Conservation (phyloP, 2,888 invertebrate genomes). For the Linnaemya tessellans region DNA sequence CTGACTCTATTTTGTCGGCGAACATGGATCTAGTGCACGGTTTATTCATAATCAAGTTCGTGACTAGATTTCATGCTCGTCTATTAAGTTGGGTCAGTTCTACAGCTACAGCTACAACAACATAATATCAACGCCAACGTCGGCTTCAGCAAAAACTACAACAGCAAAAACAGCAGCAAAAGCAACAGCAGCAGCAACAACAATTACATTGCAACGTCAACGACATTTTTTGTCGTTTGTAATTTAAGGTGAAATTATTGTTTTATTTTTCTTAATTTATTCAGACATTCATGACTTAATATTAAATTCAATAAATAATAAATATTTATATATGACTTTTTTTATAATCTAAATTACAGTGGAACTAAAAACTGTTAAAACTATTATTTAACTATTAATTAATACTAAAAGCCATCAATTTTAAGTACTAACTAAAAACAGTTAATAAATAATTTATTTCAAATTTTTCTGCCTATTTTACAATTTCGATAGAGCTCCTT, state of each 20-base stretch:
- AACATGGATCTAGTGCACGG: slow-evolving; percentile 84
- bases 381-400: background rate
- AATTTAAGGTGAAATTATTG: slow-evolving; percentile 60
- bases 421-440: no score
- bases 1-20: slow-evolving; percentile 84
- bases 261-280: slow-evolving; percentile 38
- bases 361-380: background rate
- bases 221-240: slow-evolving; percentile 32
- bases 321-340: background rate
- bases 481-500: no score
- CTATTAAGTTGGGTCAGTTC: slow-evolving; percentile 84
- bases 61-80: slow-evolving; percentile 84
- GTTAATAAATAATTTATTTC: no score
- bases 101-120: slow-evolving; percentile 72
- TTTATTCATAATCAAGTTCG: slow-evolving; percentile 84
- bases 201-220: slow-evolving; percentile 46
- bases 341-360: background rate
- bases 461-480: no score
- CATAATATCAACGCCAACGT: slow-evolving; percentile 34
- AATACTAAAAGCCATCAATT: no score
- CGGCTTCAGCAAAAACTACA: slow-evolving; percentile 36
- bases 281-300: slow-evolving; percentile 25
- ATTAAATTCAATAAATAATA: slow-evolving; percentile 24
- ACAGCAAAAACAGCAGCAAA: slow-evolving; percentile 12
- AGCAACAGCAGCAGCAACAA: background rate